Conservation (phyloP, 2,113 vertebrate species). For the Fukomys damarensis region DNA sequence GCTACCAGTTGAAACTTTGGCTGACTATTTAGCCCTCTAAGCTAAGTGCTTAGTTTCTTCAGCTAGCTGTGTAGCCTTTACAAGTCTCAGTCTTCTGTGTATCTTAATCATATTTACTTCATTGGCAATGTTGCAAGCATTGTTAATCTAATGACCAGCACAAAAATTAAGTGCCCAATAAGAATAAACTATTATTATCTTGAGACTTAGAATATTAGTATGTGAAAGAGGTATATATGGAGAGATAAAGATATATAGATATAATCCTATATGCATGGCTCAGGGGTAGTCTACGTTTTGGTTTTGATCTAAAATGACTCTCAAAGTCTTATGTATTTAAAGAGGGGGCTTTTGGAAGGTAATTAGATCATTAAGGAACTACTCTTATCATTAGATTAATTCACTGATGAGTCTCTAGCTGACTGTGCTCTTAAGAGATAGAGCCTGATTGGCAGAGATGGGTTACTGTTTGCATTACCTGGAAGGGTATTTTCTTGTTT, state of each 20-base stretch:
- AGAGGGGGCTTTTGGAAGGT: too few relatives aligned
- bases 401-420: not conserved
- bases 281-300: not conserved
- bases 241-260: not conserved
- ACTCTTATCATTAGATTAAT: not conserved
- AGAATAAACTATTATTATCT: not conserved
- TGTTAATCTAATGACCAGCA: not conserved
- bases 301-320: too few relatives aligned
- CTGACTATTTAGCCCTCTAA: not conserved
- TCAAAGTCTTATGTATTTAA: too few relatives aligned
- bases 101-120: not conserved
- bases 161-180: not conserved
- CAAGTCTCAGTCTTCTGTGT: not conserved
- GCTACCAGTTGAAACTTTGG: not conserved
- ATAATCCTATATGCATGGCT: not conserved
- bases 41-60: not conserved
- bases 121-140: not conserved
- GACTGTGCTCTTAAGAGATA: too few relatives aligned
- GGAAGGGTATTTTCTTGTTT: not conserved
- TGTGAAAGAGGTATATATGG: not conserved
- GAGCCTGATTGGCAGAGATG: too few relatives aligned
- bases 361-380: too few relatives aligned
- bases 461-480: too few relatives aligned
- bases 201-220: not conserved
- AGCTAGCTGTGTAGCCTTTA: not conserved